phyloP scores from a whole-genome alignment of 2,888 invertebrate genomes.

The Lamellibrachia satsuma region DNA sequence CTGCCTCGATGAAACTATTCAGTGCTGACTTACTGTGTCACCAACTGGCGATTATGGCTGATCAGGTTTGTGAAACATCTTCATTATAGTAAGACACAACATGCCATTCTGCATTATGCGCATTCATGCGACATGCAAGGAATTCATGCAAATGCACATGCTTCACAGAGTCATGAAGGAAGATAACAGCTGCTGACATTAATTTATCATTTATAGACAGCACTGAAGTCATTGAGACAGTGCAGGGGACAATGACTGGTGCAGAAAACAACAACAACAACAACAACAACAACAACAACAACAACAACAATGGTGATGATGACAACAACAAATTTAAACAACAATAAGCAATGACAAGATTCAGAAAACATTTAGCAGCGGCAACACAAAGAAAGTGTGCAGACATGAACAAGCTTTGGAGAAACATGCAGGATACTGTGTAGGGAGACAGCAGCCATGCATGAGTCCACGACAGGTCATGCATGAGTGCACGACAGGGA shows the following conservation, averaged over 20 bases:
- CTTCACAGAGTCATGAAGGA: neutral
- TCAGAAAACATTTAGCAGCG: neutral
- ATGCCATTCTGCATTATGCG: neutral
- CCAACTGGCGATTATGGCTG: neutral
- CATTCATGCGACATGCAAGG: neutral
- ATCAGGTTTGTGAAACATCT: neutral
- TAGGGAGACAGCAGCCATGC: neutral
- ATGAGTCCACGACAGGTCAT: too few relatives aligned
- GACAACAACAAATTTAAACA: neutral
- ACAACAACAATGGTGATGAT: neutral
- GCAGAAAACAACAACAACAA: too few relatives aligned
- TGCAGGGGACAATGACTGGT: too few relatives aligned
- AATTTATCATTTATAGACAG: too few relatives aligned
- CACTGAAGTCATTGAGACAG: too few relatives aligned
- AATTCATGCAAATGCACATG: neutral
- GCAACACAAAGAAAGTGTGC: neutral
- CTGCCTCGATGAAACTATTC: neutral
- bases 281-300: neutral
- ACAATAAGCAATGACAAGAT: neutral
- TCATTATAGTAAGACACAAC: neutral
- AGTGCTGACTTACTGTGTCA: neutral
- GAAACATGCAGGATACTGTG: slow-evolving; percentile 1
- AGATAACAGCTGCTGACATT: neutral
- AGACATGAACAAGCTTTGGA: neutral
- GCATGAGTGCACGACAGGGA: neutral